These are phyloP conservation scores for Porites divaricata DNA, from an alignment of 92 coral and sea anemone genomes.

Conservation along the genomic window DNA sequence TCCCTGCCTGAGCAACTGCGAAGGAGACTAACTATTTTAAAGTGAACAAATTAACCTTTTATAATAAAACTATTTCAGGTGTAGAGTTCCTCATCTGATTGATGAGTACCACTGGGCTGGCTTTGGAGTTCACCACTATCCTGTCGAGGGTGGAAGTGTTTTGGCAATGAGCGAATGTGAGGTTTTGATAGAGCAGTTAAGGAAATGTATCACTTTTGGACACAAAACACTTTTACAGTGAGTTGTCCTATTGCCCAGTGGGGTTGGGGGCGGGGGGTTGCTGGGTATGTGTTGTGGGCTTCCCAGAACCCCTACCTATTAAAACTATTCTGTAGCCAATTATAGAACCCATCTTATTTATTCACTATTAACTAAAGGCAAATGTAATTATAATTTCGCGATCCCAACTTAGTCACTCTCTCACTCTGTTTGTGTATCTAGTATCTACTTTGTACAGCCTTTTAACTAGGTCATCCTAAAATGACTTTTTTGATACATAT, in stretches of 20 bases:
- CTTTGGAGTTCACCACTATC: conserved; percentile 61
- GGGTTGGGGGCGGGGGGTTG: background rate
- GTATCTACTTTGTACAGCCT: too few relatives aligned
- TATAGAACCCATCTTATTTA: too few relatives aligned
- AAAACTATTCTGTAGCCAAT: too few relatives aligned
- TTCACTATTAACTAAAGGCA: too few relatives aligned
- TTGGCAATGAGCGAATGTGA: conserved; percentile 55
- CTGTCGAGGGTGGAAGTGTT: conserved; percentile 62
- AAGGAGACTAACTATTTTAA: background rate
- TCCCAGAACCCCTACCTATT: too few relatives aligned
- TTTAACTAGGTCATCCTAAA: too few relatives aligned
- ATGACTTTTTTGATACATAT: too few relatives aligned
- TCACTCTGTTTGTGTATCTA: too few relatives aligned
- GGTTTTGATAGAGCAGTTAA: conserved; percentile 49
- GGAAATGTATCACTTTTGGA: conserved; percentile 55
- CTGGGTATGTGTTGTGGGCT: too few relatives aligned
- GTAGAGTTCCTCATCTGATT: conserved; percentile 68
- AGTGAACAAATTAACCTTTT: too few relatives aligned
- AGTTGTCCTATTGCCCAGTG: background rate
- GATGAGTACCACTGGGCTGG: conserved; percentile 71
- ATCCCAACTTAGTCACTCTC: too few relatives aligned
- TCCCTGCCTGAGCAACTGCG: background rate
- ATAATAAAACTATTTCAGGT: conserved; percentile 29
- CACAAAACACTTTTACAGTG: conserved; percentile 73
- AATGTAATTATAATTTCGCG: too few relatives aligned